These are phyloP conservation scores for Polydrusus pterygomalis DNA, from an alignment of 2,888 invertebrate genomes.

Conservation along the genomic window DNA sequence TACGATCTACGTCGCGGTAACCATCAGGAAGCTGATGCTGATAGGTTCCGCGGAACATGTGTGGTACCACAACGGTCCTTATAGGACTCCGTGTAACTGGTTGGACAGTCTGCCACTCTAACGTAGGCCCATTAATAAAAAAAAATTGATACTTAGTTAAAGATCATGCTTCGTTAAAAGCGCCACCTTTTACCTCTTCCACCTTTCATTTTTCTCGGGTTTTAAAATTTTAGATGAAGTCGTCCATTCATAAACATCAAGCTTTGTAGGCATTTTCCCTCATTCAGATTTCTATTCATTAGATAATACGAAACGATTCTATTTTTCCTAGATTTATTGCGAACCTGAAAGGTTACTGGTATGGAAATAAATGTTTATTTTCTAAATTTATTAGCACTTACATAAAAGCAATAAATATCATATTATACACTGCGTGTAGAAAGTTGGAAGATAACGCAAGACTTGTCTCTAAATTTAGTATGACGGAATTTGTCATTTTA, in stretches of 20 bases:
- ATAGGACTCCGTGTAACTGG: too few relatives aligned
- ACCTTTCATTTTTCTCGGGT: not conserved
- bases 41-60: too few relatives aligned
- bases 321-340: slow-evolving; percentile 43
- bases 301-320: slow-evolving; percentile 28
- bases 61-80: too few relatives aligned
- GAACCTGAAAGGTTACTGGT: slow-evolving; percentile 37
- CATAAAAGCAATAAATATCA: slow-evolving; percentile 44
- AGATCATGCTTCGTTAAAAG: not conserved
- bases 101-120: too few relatives aligned
- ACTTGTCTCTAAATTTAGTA: slow-evolving; percentile 19
- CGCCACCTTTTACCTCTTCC: not conserved
- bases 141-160: not conserved
- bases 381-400: slow-evolving; percentile 44
- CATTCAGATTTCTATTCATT: slow-evolving; percentile 21
- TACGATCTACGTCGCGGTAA: too few relatives aligned
- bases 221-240: slow-evolving; percentile 7
- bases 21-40: too few relatives aligned
- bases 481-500: slow-evolving; percentile 12
- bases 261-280: not conserved
- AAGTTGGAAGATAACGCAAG: slow-evolving; percentile 22
- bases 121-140: too few relatives aligned
- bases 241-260: slow-evolving; percentile 23
- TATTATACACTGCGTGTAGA: slow-evolving; percentile 25
- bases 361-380: slow-evolving; percentile 39